Conservation (phyloP, 2,797 vertebrate species). For the Oreochromis grahami region DNA sequence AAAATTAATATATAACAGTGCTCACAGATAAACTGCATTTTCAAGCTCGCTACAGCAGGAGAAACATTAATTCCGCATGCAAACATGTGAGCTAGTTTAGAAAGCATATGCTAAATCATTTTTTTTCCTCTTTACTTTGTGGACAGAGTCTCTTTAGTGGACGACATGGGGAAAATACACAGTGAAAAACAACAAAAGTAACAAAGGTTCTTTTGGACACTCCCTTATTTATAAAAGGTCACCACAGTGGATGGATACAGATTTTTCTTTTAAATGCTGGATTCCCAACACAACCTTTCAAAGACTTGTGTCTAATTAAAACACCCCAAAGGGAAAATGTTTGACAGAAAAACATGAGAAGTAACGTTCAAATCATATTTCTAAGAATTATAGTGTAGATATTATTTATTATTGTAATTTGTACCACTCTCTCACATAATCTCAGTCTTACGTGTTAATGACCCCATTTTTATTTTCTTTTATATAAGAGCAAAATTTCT, state of each 20-base stretch:
- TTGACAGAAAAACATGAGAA: background rate
- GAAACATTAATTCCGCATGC: background rate
- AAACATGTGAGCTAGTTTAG: background rate
- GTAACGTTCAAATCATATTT: background rate
- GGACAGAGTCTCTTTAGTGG: background rate
- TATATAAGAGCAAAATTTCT: background rate
- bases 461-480: background rate
- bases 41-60: background rate
- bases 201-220: background rate
- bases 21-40: background rate
- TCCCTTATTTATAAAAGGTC: background rate
- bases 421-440: background rate
- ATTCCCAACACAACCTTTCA: background rate
- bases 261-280: background rate
- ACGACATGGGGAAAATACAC: background rate
- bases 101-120: background rate
- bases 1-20: background rate
- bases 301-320: background rate
- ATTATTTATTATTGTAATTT: background rate
- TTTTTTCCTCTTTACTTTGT: accelerated
- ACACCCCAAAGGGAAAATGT: background rate
- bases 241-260: background rate
- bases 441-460: background rate
- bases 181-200: background rate
- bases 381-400: background rate